Conservation (phyloP, 1,140 invertebrate species). For the Bactericera cockerelli region DNA sequence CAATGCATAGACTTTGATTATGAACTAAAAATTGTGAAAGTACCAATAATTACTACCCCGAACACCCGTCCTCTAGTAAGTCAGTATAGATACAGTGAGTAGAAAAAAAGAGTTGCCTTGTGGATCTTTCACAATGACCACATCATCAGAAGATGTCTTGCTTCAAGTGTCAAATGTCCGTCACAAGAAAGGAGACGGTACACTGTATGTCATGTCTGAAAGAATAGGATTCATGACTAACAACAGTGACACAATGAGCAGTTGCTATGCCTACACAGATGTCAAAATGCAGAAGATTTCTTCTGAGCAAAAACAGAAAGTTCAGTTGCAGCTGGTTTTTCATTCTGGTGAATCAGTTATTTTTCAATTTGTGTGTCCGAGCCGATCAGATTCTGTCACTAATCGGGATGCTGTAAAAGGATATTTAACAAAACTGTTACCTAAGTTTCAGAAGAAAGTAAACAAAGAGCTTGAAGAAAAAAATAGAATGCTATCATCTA, state of each 20-base stretch:
- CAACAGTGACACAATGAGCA: constrained; percentile 74
- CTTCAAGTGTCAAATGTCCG: constrained; percentile 81
- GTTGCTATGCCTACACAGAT: constrained; percentile 86
- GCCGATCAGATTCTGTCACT: constrained; percentile 61
- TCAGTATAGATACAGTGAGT: too few relatives aligned
- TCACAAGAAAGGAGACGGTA: constrained; percentile 92
- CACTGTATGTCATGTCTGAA: constrained; percentile 88
- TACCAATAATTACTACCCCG: too few relatives aligned
- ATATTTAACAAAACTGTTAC: constrained; percentile 72
- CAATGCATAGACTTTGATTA: too few relatives aligned
- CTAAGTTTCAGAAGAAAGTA: constrained; percentile 89
- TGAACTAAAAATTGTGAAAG: too few relatives aligned
- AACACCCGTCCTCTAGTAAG: too few relatives aligned
- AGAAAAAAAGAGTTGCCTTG: too few relatives aligned
- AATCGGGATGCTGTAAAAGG: constrained; percentile 92
- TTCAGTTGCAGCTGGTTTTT: constrained; percentile 94
- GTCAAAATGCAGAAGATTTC: constrained; percentile 98
- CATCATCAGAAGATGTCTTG: constrained; percentile 81
- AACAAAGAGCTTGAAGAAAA: constrained; percentile 87
- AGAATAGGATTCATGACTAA: constrained; percentile 90
- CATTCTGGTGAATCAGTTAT: constrained; percentile 87
- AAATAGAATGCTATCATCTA: constrained; percentile 62
- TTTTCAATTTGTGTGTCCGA: constrained; percentile 91
- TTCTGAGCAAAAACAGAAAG: constrained; percentile 92
- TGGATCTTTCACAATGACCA: constrained; percentile 55